Evolutionary conservation across 1,140 invertebrate genomes (phyloP), one percentile per base, ranked within the genome.

Genomic region (Pygmarrhopalites habei): DNA sequence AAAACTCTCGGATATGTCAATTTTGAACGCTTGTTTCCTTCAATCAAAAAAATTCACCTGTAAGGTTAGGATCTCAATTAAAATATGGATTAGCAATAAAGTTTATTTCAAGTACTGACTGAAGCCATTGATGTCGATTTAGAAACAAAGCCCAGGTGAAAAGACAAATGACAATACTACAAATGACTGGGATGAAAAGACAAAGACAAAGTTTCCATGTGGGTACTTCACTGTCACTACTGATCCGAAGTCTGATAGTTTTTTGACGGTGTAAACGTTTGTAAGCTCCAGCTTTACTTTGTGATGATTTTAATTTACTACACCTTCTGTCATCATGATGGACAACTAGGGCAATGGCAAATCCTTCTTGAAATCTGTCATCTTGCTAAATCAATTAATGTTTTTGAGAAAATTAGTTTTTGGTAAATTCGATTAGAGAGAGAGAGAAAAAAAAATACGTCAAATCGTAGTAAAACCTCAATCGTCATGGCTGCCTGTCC

Each of bases 91-190:
- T n/a, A n/a, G n/a, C n/a, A n/a, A n/a, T n/a, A n/a, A n/a, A n/a
- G n/a, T n/a, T n/a, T n/a, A n/a, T n/a, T n/a, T n/a, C n/a, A n/a
- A n/a, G n/a, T n/a, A n/a, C n/a, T n/a, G n/a, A n/a, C n/a, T 39
- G 56, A 25, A 68, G 51, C 66, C 66, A 68, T 1, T 64, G 7
- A 62, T 68, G 66, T 10, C 66, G 19, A 58, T 58, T 58, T 47
- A 46, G 57, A 58, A 64, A 69, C 21, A 66, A 23, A 19, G 44
- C 4, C 5, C 28, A 28, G 10, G 60, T 60, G 2, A 46, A 19
- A 4, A 63, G n/a, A 1, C 59, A 23, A 2, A 63, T 29, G 1
- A 51, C 0, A 15, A 69, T 21, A 5, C 56, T 57, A 2, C 32
- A 28, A n/a, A 62, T 0, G 1, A 69, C 65, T 2, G 68, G 68